phyloP scores from a whole-genome alignment of 2,113 vertebrate genomes.

The Python bivittatus region DNA sequence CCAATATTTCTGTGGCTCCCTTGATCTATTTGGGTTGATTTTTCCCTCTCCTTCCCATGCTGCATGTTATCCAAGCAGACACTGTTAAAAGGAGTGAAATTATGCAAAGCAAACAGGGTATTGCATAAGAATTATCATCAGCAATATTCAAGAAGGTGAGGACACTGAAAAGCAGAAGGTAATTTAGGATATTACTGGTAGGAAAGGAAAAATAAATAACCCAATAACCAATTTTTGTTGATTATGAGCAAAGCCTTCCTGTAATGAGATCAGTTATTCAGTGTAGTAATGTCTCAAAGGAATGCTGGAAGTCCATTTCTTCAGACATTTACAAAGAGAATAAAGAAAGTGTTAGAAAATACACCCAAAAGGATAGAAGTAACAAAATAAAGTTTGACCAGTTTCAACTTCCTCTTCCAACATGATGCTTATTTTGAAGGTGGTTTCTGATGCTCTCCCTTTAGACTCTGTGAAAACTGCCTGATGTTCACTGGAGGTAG shows the following conservation, averaged over 20 bases:
- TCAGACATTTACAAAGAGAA: slow-evolving; percentile 18
- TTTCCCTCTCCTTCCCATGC: too few relatives aligned
- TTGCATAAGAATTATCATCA: not conserved
- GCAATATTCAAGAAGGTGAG: not conserved
- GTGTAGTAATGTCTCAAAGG: slow-evolving; percentile 43
- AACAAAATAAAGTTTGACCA: not conserved
- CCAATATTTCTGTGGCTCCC: not conserved
- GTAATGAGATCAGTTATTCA: slow-evolving; percentile 30
- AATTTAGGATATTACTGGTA: not conserved
- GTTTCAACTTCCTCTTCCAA: not conserved
- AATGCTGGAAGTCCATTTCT: slow-evolving; percentile 19
- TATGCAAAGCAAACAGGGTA: not conserved
- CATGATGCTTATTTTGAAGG: not conserved
- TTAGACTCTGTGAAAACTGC: not conserved
- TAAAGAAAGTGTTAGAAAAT: not conserved
- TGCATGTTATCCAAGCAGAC: not conserved
- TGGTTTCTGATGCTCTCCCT: not conserved
- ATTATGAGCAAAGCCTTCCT: slow-evolving; percentile 45
- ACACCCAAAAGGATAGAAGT: not conserved
- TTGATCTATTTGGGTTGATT: not conserved
- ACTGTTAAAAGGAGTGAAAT: not conserved
- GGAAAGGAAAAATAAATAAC: not conserved
- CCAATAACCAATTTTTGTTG: slow-evolving; percentile 40
- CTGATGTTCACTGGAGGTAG: not conserved
- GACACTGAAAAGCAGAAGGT: slow-evolving; percentile 9